phyloP scores from a whole-genome alignment of 2,888 invertebrate species.

The Hirtodrosophila histrioides region DNA sequence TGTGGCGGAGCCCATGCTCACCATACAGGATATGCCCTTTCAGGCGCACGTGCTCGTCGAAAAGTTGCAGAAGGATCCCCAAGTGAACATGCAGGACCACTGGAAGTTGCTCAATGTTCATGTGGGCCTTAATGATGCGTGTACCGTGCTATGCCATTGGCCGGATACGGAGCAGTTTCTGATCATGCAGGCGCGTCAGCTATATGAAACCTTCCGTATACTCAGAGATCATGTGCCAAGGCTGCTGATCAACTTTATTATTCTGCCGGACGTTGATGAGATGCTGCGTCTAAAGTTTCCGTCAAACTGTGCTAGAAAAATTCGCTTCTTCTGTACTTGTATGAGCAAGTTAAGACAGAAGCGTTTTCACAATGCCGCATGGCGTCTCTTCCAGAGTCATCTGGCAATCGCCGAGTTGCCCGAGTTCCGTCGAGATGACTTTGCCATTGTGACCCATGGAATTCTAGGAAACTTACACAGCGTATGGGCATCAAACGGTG shows the following conservation, averaged over 20 bases:
- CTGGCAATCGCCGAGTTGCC: slow-evolving; percentile 17
- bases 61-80: slow-evolving; percentile 85
- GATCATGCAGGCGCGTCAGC: slow-evolving; percentile 84
- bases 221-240: slow-evolving; percentile 86
- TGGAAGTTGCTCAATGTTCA: slow-evolving; percentile 87
- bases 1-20: slow-evolving; percentile 86
- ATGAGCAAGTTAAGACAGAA: background rate
- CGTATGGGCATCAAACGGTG: slow-evolving; percentile 19
- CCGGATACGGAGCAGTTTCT: slow-evolving; percentile 83
- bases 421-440: slow-evolving; percentile 41
- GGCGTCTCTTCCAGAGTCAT: slow-evolving; percentile 3
- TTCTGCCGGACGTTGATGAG: slow-evolving; percentile 84
- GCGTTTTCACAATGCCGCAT: slow-evolving; percentile 1
- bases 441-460: slow-evolving; percentile 40
- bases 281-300: slow-evolving; percentile 5
- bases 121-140: slow-evolving; percentile 88
- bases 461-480: slow-evolving; percentile 25
- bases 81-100: slow-evolving; percentile 85
- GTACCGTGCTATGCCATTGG: slow-evolving; percentile 85
- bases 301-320: background rate
- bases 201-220: slow-evolving; percentile 82
- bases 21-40: slow-evolving; percentile 86
- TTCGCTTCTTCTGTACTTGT: slow-evolving; percentile 13
- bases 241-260: slow-evolving; percentile 86
- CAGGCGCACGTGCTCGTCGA: slow-evolving; percentile 86